Base-by-base conservation (phyloP, 2,113 vertebrate species). In the Ciconia boyciana region DNA sequence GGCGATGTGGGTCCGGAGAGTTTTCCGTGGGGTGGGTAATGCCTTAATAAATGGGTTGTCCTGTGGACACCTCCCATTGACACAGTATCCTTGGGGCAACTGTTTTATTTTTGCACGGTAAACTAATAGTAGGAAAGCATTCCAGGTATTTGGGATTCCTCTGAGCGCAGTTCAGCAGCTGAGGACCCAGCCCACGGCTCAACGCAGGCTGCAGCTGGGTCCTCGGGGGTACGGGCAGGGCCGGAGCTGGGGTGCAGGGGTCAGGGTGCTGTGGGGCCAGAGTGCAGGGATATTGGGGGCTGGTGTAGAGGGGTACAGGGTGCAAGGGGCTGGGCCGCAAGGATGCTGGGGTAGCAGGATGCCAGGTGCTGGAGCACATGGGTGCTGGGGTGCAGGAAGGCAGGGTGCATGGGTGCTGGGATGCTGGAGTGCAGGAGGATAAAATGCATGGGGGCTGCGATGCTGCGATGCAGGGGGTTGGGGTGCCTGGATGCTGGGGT, bases 1-100 rank as follows among this genome's bases (percentile, higher is more conserved):
- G 19, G 1, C 8, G 3, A 0, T 1, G 34, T 0, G 3, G 20
- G 64, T 15, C 39, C 5, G 0, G 51, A 6, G 62, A 8, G 34
- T 4, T 71, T 52, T 58, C 0, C 1, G 18, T 13, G 72, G 51
- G 51, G 52, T n/a, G 62, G 43, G 16, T 39, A 78, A 93, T 8
- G 51, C 68, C 43, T 46, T 43, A 87, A 76, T 60, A 62, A 80
- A 54, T 0, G 49, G 41, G 44, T 48, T 77, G 77, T 60, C n/a
- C 43, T 26, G 16, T 1, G 39, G 65, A 9, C 61, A 5, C 60
- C 65, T 85, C 85, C 70, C 52, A 2, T 4, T 3, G 79, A 80
- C 83, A 52, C 68, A 4, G 26, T 19, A 31, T 83, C 96, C 95
- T 74, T 43, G 77, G 78, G 95, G 92, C 62, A 62, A 71, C 69